Conservation (phyloP, 2,797 vertebrate species). For the Scomberomorus guttatus region DNA sequence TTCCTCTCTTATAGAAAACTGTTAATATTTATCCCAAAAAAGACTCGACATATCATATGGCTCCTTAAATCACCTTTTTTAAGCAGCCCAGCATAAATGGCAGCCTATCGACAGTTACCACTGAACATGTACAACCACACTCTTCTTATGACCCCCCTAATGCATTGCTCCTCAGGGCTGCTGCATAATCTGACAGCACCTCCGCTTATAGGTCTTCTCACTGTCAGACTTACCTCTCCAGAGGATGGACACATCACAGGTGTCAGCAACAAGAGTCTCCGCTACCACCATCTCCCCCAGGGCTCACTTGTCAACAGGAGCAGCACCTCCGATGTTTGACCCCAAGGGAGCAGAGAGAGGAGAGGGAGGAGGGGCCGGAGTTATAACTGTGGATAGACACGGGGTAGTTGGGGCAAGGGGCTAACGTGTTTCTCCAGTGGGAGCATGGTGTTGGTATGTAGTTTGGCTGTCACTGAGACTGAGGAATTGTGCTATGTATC, state of each 20-base stretch:
- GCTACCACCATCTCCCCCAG: slow-evolving; percentile 38
- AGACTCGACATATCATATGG: neutral
- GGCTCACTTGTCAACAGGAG: slow-evolving; percentile 69
- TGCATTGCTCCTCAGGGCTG: slow-evolving; percentile 53
- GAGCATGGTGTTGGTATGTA: neutral
- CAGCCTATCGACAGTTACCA: slow-evolving; percentile 11
- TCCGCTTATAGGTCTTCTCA: slow-evolving; percentile 65
- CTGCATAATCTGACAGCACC: slow-evolving; percentile 73
- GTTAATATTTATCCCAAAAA: neutral
- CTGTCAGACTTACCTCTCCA: slow-evolving; percentile 71
- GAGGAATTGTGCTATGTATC: neutral
- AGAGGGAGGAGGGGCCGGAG: neutral
- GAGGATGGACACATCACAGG: slow-evolving; percentile 73
- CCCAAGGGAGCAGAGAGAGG: slow-evolving; percentile 38
- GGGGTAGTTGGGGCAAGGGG: neutral
- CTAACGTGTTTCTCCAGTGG: neutral
- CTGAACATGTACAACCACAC: slow-evolving; percentile 13
- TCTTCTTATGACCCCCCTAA: slow-evolving; percentile 3
- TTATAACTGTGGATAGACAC: neutral
- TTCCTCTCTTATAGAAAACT: neutral
- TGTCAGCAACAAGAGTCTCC: slow-evolving; percentile 48
- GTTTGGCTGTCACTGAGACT: neutral
- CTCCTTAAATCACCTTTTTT: neutral
- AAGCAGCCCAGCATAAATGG: slow-evolving; percentile 1
- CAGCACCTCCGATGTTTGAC: slow-evolving; percentile 63